Conservation (phyloP, 2,113 vertebrate genomes). For the Carollia perspicillata region DNA sequence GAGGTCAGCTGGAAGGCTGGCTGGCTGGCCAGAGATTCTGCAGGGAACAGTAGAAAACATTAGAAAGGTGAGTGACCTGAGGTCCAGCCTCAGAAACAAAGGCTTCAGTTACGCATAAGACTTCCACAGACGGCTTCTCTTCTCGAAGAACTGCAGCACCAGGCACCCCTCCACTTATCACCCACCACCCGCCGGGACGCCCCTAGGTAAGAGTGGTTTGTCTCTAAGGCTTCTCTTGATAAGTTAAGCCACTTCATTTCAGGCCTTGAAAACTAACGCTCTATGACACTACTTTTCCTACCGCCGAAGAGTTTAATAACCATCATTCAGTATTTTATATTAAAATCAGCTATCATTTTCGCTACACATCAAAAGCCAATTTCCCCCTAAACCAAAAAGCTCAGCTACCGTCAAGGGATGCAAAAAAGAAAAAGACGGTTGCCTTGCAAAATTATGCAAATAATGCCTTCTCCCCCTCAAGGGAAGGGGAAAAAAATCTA, state of each 20-base stretch:
- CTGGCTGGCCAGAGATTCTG: not conserved
- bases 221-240: not conserved
- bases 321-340: constrained; percentile 27
- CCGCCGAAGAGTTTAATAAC: constrained; percentile 19
- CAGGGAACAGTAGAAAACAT: not conserved
- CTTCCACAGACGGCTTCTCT: not conserved
- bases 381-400: not conserved
- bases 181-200: not conserved
- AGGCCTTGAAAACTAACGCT: constrained; percentile 28
- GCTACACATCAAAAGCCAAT: constrained; percentile 44
- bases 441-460: constrained; percentile 31
- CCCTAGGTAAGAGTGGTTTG: not conserved
- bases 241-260: constrained; percentile 33
- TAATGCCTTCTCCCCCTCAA: not conserved
- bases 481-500: not conserved
- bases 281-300: not conserved
- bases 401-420: not conserved
- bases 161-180: not conserved
- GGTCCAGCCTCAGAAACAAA: not conserved
- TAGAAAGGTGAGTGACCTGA: not conserved
- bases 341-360: constrained; percentile 51
- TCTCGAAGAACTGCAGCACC: not conserved
- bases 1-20: not conserved
- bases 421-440: not conserved
- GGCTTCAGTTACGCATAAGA: not conserved